phyloP scores from a whole-genome alignment of 1,140 invertebrate genomes.

The Coenobita brevimanus region DNA sequence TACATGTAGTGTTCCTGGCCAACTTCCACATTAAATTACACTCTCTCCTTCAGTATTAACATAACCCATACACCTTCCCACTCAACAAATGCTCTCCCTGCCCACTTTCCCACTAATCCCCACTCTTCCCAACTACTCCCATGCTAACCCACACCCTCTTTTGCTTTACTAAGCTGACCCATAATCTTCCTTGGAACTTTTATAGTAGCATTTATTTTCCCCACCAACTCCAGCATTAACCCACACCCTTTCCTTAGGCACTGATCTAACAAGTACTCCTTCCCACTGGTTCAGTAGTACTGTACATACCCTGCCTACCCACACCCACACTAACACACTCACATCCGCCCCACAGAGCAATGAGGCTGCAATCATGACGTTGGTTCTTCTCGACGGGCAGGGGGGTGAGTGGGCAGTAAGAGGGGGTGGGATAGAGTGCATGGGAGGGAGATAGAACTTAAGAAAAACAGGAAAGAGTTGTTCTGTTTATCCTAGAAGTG shows the following conservation, averaged over 20 bases:
- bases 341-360: conserved; percentile 29
- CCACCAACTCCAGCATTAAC: background rate
- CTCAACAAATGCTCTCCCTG: background rate
- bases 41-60: background rate
- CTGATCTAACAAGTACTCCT: background rate
- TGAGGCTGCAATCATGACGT: conserved; percentile 76
- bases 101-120: background rate
- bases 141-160: background rate
- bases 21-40: too few species aligned
- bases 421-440: background rate
- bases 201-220: too few species aligned
- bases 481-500: background rate
- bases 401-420: conserved; percentile 67
- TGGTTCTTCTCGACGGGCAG: conserved; percentile 76
- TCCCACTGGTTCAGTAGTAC: background rate
- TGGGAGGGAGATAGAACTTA: background rate
- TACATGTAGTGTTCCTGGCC: too few species aligned
- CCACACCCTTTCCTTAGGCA: background rate
- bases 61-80: background rate
- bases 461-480: background rate
- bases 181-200: too few species aligned
- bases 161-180: background rate
- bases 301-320: background rate
- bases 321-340: background rate
- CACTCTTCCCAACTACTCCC: background rate